Evolutionary conservation across 2,888 invertebrate genomes (phyloP).

Genomic region (Pristionchus arcanus): DNA sequence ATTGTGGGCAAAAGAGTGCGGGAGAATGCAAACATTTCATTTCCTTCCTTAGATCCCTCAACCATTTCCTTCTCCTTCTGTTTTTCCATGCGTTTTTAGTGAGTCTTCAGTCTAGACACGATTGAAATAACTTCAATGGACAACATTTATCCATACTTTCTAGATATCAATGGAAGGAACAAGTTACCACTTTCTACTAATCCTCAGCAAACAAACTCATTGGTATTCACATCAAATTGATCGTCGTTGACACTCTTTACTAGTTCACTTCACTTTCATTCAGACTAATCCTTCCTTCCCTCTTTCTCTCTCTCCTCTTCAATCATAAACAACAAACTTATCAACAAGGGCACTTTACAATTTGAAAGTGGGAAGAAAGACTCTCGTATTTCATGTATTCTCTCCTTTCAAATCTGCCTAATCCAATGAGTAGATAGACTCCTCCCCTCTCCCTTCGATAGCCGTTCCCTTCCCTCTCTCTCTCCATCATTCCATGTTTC

Average conservation of each 20-base stretch:
- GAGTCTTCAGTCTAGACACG: not conserved
- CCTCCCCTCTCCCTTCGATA: not conserved
- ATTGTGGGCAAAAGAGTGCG: not conserved
- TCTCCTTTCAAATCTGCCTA: slow-evolving; percentile 33
- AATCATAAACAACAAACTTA: slow-evolving; percentile 18
- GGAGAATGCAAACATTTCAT: slow-evolving; percentile 32
- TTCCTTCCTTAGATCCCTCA: slow-evolving; percentile 13
- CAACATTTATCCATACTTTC: not conserved
- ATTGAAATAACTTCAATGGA: not conserved
- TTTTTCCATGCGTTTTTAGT: not conserved
- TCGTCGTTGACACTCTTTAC: not conserved
- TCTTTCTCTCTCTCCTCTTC: slow-evolving; percentile 45
- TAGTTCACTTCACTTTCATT: slow-evolving; percentile 22
- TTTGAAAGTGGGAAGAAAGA: not conserved
- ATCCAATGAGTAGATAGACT: not conserved
- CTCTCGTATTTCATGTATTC: slow-evolving; percentile 12
- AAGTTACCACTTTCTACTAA: not conserved
- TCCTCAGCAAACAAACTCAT: slow-evolving; percentile 9
- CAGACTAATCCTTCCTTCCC: not conserved
- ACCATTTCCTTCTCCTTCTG: not conserved
- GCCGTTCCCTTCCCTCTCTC: slow-evolving; percentile 3
- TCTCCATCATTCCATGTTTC: slow-evolving; percentile 15
- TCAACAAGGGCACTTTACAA: slow-evolving; percentile 38
- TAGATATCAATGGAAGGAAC: not conserved
- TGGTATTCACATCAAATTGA: not conserved